Conservation (phyloP, 2,888 invertebrate genomes). For the Lamellibrachia columna region DNA sequence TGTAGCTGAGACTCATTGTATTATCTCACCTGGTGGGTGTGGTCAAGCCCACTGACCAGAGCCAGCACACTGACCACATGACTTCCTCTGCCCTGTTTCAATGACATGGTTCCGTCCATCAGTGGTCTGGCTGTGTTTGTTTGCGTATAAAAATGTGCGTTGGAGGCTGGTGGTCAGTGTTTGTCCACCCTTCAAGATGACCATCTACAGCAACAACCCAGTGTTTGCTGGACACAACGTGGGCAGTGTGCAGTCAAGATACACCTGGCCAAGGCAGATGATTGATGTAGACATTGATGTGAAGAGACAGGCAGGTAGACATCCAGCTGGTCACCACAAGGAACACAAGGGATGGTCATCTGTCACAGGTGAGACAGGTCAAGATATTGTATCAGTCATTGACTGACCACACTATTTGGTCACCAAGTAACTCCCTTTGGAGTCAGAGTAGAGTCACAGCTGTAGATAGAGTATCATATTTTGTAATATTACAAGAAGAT, state of each 20-base stretch:
- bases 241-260: neutral
- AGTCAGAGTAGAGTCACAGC: neutral
- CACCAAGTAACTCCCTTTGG: neutral
- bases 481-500: neutral
- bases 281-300: neutral
- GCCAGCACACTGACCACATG: neutral
- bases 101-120: neutral
- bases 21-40: conserved; percentile 10
- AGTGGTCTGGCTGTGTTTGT: neutral
- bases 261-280: neutral
- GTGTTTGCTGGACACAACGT: neutral
- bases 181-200: conserved; percentile 10
- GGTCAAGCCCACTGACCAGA: neutral
- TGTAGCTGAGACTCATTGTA: conserved; percentile 9
- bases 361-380: neutral
- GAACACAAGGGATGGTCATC: neutral
- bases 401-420: neutral
- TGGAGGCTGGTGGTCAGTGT: neutral
- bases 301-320: neutral
- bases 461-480: neutral
- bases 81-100: neutral
- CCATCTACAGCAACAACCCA: neutral
- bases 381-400: neutral
- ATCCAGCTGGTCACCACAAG: neutral
- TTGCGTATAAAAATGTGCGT: neutral